Percentiles rank a stretch among this genome's conserved stretches.
Conservation (phyloP, 2,888 invertebrate species). For the Biston stratarius region DNA sequence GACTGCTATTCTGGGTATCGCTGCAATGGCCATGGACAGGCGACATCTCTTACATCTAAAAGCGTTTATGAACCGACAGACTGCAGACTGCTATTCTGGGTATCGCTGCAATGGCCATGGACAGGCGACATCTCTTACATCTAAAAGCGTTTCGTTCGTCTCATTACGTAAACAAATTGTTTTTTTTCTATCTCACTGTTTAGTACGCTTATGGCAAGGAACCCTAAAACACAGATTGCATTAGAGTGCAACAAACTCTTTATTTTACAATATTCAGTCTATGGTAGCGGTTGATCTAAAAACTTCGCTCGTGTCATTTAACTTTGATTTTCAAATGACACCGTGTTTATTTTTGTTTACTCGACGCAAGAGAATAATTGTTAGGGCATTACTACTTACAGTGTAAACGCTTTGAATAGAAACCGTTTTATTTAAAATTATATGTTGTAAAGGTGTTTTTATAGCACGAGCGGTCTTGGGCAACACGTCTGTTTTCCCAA, state of each 20-base stretch:
- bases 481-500: not conserved
- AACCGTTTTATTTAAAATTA: not conserved
- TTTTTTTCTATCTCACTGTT: no score
- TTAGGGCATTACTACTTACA: constrained; percentile 16
- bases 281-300: constrained; percentile 14
- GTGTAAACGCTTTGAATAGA: not conserved
- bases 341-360: constrained; percentile 46
- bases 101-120: no score
- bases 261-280: not conserved
- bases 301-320: constrained; percentile 50
- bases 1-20: no score
- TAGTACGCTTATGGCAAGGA: not conserved
- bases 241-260: constrained; percentile 20
- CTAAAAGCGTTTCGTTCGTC: no score
- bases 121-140: no score
- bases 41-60: no score
- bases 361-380: constrained; percentile 23
- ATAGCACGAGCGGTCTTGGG: not conserved
- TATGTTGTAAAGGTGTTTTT: not conserved
- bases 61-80: no score
- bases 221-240: not conserved
- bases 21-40: no score
- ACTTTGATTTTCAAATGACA: constrained; percentile 67
- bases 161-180: no score
- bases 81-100: no score